Evolutionary conservation across 2,113 vertebrate genomes (phyloP), one percentile per base, ranked within the genome.

Genomic region (Spea bombifrons): DNA sequence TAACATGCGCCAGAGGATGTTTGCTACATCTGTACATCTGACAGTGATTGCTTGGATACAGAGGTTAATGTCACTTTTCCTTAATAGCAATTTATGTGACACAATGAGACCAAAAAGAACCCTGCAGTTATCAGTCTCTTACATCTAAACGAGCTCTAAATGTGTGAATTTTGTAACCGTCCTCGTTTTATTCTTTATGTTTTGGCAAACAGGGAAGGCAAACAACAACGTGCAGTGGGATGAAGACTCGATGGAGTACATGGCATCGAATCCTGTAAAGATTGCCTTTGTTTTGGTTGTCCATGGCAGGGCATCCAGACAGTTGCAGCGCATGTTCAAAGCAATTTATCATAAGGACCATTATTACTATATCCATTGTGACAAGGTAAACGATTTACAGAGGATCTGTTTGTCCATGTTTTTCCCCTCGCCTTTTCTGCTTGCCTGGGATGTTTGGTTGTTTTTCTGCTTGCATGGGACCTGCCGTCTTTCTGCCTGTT

Each of bases 301-400:
- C 72, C 97, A 99, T 30, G 97, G 97, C 75, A 91, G 95, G 43
- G 96, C 96, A 50, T 94, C 96, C 1, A 95, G 97, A 76, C 97
- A 99, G 87, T 93, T 99, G 68, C 94, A 94, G 15, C 94, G 97
- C 84, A 95, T 99, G 92, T 97, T 99, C 89, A 99, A 98, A 91
- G 96, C 97, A 86, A 98, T 99, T 87, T 99, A 98, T 90, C 97
- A 99, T 91, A 88, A 88, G 15, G 94, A 96, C 59, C 97, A 99
- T 88, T 99, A 94, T 89, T 99, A 97, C 92, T 99, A 98, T 87
- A 95, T 99, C 87, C 97, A 99, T 3, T 96, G 98, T 44, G 97
- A 99, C 88, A 95, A 98, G 96, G 97, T 98, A 90, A 89, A 84
- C 30, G 66, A 76, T 82, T 84, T 83, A 71, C 68, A 45, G 49